Evolutionary conservation across 1,140 invertebrate species (phyloP).

Genomic region (Pectinophora gossypiella): DNA sequence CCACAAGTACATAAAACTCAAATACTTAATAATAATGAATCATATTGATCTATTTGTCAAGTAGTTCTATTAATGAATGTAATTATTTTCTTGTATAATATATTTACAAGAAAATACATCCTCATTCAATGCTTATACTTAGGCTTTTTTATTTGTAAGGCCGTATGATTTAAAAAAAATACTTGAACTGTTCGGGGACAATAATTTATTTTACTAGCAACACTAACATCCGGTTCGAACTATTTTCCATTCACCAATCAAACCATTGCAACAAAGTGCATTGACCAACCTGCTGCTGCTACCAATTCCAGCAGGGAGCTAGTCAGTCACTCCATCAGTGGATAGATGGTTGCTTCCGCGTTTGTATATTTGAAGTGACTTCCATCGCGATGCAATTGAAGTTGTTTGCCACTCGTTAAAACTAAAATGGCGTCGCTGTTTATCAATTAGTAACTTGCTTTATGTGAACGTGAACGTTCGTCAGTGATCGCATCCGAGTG

Average conservation of each 20-base stretch:
- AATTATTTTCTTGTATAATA: too few species aligned
- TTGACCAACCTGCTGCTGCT: slow-evolving; percentile 71
- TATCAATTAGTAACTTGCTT: slow-evolving; percentile 62
- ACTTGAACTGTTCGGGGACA: too few species aligned
- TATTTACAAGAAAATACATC: too few species aligned
- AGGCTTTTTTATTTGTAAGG: too few species aligned
- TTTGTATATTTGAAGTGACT: slow-evolving; percentile 62
- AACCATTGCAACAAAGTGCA: slow-evolving; percentile 70
- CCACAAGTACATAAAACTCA: too few species aligned
- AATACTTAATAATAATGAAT: too few species aligned
- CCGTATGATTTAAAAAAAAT: too few species aligned
- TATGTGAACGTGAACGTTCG: slow-evolving; percentile 59
- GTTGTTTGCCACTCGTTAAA: slow-evolving; percentile 61
- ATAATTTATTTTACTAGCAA: slow-evolving; percentile 23
- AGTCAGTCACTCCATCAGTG: slow-evolving; percentile 47
- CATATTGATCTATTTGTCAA: too few species aligned
- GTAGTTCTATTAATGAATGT: too few species aligned
- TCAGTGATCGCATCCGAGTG: slow-evolving; percentile 65
- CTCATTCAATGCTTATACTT: too few species aligned
- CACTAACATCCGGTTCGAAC: slow-evolving; percentile 50
- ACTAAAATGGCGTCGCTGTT: slow-evolving; percentile 73
- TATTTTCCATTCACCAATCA: slow-evolving; percentile 69
- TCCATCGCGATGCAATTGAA: slow-evolving; percentile 59
- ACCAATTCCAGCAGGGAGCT: slow-evolving; percentile 51
- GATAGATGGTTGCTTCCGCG: slow-evolving; percentile 66